Percentiles rank a stretch among this genome's conserved stretches.
Conservation (phyloP, 2,888 invertebrate genomes). For the Linnaemya vulpina region DNA sequence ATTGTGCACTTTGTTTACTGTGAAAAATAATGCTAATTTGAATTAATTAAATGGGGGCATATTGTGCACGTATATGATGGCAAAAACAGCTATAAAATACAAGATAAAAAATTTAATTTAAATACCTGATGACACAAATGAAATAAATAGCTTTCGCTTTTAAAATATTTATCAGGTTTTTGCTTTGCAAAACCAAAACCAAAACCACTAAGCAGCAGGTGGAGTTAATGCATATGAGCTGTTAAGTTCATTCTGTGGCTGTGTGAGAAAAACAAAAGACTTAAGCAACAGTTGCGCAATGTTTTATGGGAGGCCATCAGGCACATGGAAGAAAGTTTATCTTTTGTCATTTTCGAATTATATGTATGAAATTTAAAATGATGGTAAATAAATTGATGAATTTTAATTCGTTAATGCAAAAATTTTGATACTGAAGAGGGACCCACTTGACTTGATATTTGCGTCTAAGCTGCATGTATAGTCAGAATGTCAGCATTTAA, state of each 20-base stretch:
- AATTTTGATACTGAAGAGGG: no score
- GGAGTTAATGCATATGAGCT: slow-evolving; percentile 15
- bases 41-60: slow-evolving; percentile 66
- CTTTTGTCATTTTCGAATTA: not conserved
- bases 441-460: no score
- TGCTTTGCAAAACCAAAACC: slow-evolving; percentile 13
- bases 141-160: slow-evolving; percentile 62
- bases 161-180: slow-evolving; percentile 43
- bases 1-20: slow-evolving; percentile 7
- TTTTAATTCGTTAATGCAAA: not conserved
- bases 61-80: slow-evolving; percentile 23
- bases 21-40: slow-evolving; percentile 59
- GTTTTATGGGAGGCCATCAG: not conserved
- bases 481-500: no score
- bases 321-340: not conserved
- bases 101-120: slow-evolving; percentile 1
- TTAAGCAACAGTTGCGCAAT: slow-evolving; percentile 52
- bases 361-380: not conserved
- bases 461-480: no score
- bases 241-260: slow-evolving; percentile 20
- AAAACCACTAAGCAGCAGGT: slow-evolving; percentile 29
- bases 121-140: slow-evolving; percentile 34
- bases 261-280: slow-evolving; percentile 51
- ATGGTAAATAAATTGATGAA: not conserved
- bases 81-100: not conserved